phyloP scores from a whole-genome alignment of 2,888 invertebrate species.

The Villa cingulata region DNA sequence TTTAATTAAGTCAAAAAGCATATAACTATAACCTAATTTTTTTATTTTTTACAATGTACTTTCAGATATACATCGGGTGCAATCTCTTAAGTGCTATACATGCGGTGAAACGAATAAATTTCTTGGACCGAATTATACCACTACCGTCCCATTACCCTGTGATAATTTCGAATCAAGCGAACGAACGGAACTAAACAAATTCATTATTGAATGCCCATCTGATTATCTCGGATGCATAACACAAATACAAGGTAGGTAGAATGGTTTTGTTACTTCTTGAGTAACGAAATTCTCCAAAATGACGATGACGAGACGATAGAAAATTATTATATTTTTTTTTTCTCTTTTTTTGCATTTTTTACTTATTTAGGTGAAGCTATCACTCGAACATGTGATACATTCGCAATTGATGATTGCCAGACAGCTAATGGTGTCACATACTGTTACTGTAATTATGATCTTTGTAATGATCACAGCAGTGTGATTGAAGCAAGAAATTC shows the following conservation, averaged over 20 bases:
- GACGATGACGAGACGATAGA: background rate
- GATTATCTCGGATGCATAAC: slow-evolving; percentile 12
- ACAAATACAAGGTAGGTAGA: slow-evolving; percentile 14
- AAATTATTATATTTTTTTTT: slow-evolving; percentile 2
- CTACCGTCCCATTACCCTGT: slow-evolving; percentile 1
- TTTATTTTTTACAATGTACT: background rate
- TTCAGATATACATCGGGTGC: slow-evolving; percentile 1
- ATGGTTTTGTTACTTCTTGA: no score
- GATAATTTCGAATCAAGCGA: slow-evolving; percentile 5
- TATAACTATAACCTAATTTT: no score
- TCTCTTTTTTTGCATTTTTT: background rate
- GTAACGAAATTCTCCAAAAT: background rate
- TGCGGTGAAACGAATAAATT: slow-evolving; percentile 11
- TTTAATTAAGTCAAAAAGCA: no score
- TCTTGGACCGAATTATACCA: slow-evolving; percentile 6
- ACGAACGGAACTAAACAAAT: slow-evolving; percentile 6
- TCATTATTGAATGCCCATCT: slow-evolving; percentile 11
- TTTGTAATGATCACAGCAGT: slow-evolving; percentile 9
- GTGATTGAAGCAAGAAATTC: background rate
- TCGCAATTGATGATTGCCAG: slow-evolving; percentile 13
- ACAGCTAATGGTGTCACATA: slow-evolving; percentile 13
- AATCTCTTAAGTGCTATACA: slow-evolving; percentile 12
- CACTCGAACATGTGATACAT: slow-evolving; percentile 11
- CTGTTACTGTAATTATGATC: slow-evolving; percentile 12
- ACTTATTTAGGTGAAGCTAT: slow-evolving; percentile 3